phyloP scores from a whole-genome alignment of 2,113 vertebrate genomes.

The Crotalus horridus region DNA sequence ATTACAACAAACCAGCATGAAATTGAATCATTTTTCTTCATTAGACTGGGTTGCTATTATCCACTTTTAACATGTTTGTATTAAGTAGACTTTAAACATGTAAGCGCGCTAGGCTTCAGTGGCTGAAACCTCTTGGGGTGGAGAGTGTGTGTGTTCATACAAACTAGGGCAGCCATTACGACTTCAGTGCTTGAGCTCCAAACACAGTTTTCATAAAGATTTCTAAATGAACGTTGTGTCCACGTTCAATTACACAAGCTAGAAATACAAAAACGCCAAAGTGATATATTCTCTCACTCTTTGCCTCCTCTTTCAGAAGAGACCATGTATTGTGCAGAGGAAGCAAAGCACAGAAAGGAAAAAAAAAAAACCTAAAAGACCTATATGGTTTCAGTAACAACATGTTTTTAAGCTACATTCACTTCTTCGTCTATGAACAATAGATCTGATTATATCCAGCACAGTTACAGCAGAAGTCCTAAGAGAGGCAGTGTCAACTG shows the following conservation, averaged over 20 bases:
- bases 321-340: too few species aligned
- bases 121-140: background rate
- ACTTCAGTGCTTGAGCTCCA: background rate
- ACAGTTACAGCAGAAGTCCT: rapidly evolving
- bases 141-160: rapidly evolving
- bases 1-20: slow-evolving; percentile 42
- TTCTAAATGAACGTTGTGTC: background rate
- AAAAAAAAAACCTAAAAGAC: background rate
- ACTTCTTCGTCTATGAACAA: background rate
- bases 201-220: background rate
- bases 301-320: background rate
- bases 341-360: background rate
- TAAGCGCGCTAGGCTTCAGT: rapidly evolving
- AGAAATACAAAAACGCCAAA: background rate
- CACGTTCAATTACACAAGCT: background rate
- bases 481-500: background rate
- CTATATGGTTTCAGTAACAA: background rate
- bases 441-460: background rate
- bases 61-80: background rate
- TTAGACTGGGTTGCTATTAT: slow-evolving; percentile 20
- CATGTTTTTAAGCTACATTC: background rate
- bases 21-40: slow-evolving; percentile 53
- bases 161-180: background rate
- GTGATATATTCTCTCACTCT: background rate
- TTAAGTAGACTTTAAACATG: background rate